phyloP scores from a whole-genome alignment of 2,888 invertebrate species.

The Agelastica alni region DNA sequence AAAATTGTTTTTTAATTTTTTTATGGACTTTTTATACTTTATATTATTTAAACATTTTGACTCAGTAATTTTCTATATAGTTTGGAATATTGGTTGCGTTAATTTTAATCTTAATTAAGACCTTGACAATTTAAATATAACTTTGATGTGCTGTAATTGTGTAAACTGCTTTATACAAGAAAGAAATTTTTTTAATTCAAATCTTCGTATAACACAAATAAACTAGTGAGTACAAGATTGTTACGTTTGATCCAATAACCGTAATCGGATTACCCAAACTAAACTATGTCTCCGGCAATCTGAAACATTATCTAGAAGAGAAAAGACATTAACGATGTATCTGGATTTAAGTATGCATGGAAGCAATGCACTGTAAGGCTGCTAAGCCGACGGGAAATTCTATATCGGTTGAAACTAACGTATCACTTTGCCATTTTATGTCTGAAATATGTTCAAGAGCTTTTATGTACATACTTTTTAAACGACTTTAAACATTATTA shows the following conservation, averaged over 20 bases:
- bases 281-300: slow-evolving; percentile 8
- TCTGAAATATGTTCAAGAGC: slow-evolving; percentile 11
- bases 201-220: no score
- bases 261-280: slow-evolving; percentile 14
- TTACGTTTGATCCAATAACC: slow-evolving; percentile 6
- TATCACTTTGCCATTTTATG: slow-evolving; percentile 18
- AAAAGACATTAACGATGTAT: slow-evolving; percentile 23
- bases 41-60: no score
- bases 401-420: slow-evolving; percentile 22
- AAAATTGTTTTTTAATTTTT: no score
- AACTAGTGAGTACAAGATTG: background rate
- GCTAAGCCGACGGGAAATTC: slow-evolving; percentile 29
- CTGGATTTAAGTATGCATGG: slow-evolving; percentile 24
- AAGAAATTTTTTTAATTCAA: no score
- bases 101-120: background rate
- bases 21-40: no score
- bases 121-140: no score
- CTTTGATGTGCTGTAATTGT: no score
- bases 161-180: no score
- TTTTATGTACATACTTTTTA: background rate
- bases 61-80: background rate
- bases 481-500: no score
- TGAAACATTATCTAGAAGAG: slow-evolving; percentile 18
- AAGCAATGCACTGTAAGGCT: slow-evolving; percentile 26
- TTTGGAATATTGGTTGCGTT: background rate